Percentiles rank a stretch among this genome's conserved stretches.
phyloP scores from a whole-genome alignment of 2,113 vertebrate species.

The Empidonax alnorum region DNA sequence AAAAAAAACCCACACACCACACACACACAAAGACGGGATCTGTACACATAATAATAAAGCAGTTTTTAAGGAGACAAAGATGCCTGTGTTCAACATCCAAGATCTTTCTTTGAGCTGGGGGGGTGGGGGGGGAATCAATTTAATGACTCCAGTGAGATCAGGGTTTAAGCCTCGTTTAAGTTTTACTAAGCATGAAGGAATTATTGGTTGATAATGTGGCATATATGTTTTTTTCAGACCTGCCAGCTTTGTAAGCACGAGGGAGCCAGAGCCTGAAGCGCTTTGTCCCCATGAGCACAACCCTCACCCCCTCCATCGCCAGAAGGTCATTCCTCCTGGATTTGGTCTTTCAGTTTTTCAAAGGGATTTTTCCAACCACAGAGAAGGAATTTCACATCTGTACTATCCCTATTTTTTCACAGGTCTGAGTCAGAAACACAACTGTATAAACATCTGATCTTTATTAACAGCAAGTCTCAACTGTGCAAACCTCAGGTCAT shows the following conservation, averaged over 20 bases:
- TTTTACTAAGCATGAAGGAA: slow-evolving; percentile 71
- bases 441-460: slow-evolving; percentile 66
- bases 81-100: slow-evolving; percentile 69
- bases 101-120: slow-evolving; percentile 53
- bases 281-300: neutral
- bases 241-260: slow-evolving; percentile 2
- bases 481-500: slow-evolving; percentile 46
- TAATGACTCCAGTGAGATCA: slow-evolving; percentile 69
- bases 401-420: slow-evolving; percentile 27
- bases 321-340: slow-evolving; percentile 31
- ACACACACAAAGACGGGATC: slow-evolving; percentile 66
- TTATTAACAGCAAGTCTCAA: slow-evolving; percentile 58
- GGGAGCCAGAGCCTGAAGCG: slow-evolving; percentile 2
- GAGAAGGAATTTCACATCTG: slow-evolving; percentile 43
- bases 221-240: slow-evolving; percentile 6
- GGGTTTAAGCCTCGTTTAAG: slow-evolving; percentile 64
- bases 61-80: slow-evolving; percentile 72
- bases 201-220: slow-evolving; percentile 57
- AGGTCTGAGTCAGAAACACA: slow-evolving; percentile 64
- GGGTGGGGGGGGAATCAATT: neutral
- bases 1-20: slow-evolving; percentile 57
- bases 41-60: slow-evolving; percentile 72
- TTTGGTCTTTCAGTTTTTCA: slow-evolving; percentile 20
- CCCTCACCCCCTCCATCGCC: neutral
- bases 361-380: slow-evolving; percentile 38